Evolutionary conservation across 2,797 vertebrate species (phyloP), one percentile per base, ranked within the genome.

Genomic region (Tenualosa thibaudeaui): DNA sequence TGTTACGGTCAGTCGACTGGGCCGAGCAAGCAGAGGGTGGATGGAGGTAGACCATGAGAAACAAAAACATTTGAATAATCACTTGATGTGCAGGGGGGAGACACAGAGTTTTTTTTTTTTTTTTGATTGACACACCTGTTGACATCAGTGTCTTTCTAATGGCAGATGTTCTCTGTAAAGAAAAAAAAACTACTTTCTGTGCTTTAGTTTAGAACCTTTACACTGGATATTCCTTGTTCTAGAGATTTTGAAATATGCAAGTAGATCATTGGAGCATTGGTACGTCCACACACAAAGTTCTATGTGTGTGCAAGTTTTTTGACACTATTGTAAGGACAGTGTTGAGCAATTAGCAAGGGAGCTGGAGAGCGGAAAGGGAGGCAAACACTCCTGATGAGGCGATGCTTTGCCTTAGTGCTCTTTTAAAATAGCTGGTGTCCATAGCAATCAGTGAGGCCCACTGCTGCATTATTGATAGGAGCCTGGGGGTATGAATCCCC

Each of bases 381-480:
- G 96, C 93, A 93, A 92, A 91, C 93, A 91, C 53, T 26, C 22
- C 88, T 87, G 88, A 89, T 84, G 81, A 92, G 88, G 89, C 78
- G 82, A 89, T 93, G 91, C 92, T 95, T 94, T 92, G 89, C 93
- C 93, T 96, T 94, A 84, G 93, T 92, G 92, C 90, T 92, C 93
- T 95, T 95, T 96, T 78, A 78, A 96, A 96, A 96, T 95, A 96
- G 91, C 91, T 91, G 95, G 96, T 96, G 96, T 97, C 95, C 96
- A 94, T 95, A 95, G 92, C 94, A 94, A 97, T 97, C 96, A 96
- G 94, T 95, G 95, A 95, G 96, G 95, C 92, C 93, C 92, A 68
- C 86, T 90, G 91, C 95, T 97, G 93, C 94, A 96, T 97, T 97
- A 97, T 97, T 97, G 94, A 97, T 96, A 91, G 90, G 92, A 92